Base-by-base conservation (phyloP, 2,113 vertebrate genomes). In the Brachyhypopomus occidentalis region DNA sequence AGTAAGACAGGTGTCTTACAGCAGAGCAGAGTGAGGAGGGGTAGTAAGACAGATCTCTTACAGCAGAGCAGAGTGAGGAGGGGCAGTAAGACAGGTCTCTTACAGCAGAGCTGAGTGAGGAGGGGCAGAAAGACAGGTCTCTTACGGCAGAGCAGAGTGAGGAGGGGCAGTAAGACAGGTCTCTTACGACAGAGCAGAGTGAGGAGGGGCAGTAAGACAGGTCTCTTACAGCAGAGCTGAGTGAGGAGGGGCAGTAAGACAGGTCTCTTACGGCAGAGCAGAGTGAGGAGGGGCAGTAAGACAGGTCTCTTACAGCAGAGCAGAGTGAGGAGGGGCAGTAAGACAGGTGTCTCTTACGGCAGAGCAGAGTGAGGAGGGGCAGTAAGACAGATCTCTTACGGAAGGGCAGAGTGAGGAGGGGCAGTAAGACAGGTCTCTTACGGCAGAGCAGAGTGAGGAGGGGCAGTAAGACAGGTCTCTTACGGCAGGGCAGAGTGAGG, bases 121-220 rank as follows among this genome's bases (percentile, higher is more conserved):
- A 36, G 72, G 70, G 25, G 75, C 78, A 88, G 89, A 81, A 88
- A 69, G 74, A 73, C 87, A 87, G 81, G 88, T 89, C 79, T 92
- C 93, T 94, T 93, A 94, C 92, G 86, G 91, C 92, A 90, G 91
- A 91, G 88, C 90, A 90, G 87, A 92, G 90, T 88, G 92, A 89
- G 91, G 91, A 86, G 90, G 88, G 88, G 91, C 91, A 30, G 30
- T 30, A 30, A 30, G 30, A 30, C 30, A 30, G 30, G 30, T 30
- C 30, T 30, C 30, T 30, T 30, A 30, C 30, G 3, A 52, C 27
- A 69, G 76, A 77, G 70, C 23, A 20, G 17, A 27, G 9, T 19
- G 38, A 73, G 36, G 56, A 36, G 72, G 70, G 25, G 75, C 78
- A 88, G 89, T 82, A 88, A 69, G 74, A 73, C 87, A 87, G 81